Conservation (phyloP, 2,797 vertebrate genomes). For the Kryptolebias ocellatus region DNA sequence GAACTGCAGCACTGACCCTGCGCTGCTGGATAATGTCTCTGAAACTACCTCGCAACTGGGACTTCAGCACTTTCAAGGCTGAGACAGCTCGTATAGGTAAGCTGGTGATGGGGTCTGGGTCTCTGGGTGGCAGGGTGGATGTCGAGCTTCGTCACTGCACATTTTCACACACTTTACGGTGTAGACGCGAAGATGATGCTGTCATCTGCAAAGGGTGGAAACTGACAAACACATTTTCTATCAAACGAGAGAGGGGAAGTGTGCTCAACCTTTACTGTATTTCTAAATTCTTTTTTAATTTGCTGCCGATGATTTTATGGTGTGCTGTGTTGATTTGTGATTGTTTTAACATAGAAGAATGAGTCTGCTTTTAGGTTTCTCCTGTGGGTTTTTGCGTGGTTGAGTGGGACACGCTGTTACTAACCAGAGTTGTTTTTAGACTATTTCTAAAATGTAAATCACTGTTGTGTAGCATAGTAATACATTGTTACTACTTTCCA, state of each 20-base stretch:
- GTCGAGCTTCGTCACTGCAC: conserved; percentile 2
- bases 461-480: background rate
- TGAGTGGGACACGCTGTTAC: background rate
- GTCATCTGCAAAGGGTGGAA: background rate
- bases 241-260: background rate
- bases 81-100: conserved; percentile 92
- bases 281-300: too few relatives aligned
- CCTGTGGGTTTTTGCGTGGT: conserved; percentile 7
- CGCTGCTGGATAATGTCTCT: conserved; percentile 88
- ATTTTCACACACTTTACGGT: background rate
- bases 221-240: background rate
- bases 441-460: conserved; percentile 13
- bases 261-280: background rate
- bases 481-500: background rate
- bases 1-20: conserved; percentile 60
- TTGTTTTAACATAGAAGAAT: background rate
- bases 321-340: too few relatives aligned
- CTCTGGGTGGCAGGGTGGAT: conserved; percentile 23
- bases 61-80: conserved; percentile 89
- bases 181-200: background rate
- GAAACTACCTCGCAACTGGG: conserved; percentile 93
- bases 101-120: conserved; percentile 26
- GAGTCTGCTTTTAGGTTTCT: background rate
- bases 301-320: too few relatives aligned
- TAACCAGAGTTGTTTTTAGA: conserved; percentile 17